phyloP scores from a whole-genome alignment of 2,113 vertebrate genomes.

The Mirza zaza region DNA sequence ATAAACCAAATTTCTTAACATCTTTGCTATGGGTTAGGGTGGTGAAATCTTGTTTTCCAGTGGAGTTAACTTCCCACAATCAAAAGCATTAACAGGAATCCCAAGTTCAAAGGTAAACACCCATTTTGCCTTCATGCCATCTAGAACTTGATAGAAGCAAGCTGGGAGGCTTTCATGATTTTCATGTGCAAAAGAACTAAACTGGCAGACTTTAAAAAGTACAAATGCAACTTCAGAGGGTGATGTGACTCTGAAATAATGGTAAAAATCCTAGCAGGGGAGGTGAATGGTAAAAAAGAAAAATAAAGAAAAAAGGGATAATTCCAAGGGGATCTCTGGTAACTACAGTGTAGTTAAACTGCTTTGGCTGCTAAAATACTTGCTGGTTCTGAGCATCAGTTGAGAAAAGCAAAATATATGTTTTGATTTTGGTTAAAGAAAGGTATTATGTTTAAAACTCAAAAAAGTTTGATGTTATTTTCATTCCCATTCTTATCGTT shows the following conservation, averaged over 20 bases:
- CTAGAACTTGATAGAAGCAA: neutral
- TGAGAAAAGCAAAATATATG: neutral
- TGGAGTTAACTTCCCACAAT: neutral
- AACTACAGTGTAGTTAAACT: neutral
- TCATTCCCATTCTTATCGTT: slow-evolving; percentile 40
- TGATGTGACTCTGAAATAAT: neutral
- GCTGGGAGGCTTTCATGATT: slow-evolving; percentile 9
- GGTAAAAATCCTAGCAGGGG: neutral
- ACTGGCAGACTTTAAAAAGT: slow-evolving; percentile 37
- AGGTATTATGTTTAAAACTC: slow-evolving; percentile 55
- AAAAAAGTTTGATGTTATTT: slow-evolving; percentile 35
- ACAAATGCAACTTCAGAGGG: slow-evolving; percentile 47
- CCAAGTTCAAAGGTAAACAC: slow-evolving; percentile 44
- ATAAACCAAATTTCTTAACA: neutral
- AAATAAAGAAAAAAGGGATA: too few relatives aligned
- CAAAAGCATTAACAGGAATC: neutral
- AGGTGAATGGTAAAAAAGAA: neutral
- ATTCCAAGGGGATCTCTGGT: neutral
- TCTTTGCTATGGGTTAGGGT: neutral
- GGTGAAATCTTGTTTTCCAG: neutral
- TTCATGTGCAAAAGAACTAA: neutral
- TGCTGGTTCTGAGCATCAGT: neutral
- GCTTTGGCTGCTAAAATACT: neutral
- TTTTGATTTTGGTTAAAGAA: slow-evolving; percentile 59
- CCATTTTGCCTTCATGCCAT: neutral